A percentile compares a stretch with the other conserved stretches of the same genome.
These are phyloP conservation scores for Labeo rohita DNA, from an alignment of 2,113 vertebrate genomes.

Conservation along the genomic window DNA sequence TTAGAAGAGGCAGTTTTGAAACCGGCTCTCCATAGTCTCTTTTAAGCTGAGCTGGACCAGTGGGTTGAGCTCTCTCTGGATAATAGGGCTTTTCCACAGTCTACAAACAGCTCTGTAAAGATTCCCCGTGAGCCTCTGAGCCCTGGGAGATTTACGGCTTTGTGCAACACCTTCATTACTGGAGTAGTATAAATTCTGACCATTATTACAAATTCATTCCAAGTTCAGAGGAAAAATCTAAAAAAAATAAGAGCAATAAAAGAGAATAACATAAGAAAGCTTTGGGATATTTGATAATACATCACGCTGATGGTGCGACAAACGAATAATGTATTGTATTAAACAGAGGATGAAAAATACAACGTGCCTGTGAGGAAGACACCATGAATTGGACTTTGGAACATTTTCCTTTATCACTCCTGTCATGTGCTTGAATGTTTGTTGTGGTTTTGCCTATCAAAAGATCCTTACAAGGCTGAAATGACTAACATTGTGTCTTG, in stretches of 20 bases:
- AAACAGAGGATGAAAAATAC: constrained; percentile 43
- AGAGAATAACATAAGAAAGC: constrained; percentile 24
- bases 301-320: constrained; percentile 32
- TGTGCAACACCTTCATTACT: constrained; percentile 46
- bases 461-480: background rate
- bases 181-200: constrained; percentile 30
- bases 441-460: background rate
- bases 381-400: constrained; percentile 13
- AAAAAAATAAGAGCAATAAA: constrained; percentile 25
- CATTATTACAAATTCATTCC: constrained; percentile 36
- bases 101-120: constrained; percentile 41
- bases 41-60: constrained; percentile 41
- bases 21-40: constrained; percentile 23
- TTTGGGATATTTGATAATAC: constrained; percentile 40
- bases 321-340: constrained; percentile 9
- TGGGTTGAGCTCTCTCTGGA: constrained; percentile 43
- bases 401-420: constrained; percentile 45
- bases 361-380: constrained; percentile 35
- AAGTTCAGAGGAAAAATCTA: background rate
- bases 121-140: constrained; percentile 8
- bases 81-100: constrained; percentile 44
- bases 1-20: background rate
- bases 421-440: constrained; percentile 27
- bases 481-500: background rate
- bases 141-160: constrained; percentile 39